phyloP scores from a whole-genome alignment of 2,888 invertebrate species.

The Strigamia maritima region DNA sequence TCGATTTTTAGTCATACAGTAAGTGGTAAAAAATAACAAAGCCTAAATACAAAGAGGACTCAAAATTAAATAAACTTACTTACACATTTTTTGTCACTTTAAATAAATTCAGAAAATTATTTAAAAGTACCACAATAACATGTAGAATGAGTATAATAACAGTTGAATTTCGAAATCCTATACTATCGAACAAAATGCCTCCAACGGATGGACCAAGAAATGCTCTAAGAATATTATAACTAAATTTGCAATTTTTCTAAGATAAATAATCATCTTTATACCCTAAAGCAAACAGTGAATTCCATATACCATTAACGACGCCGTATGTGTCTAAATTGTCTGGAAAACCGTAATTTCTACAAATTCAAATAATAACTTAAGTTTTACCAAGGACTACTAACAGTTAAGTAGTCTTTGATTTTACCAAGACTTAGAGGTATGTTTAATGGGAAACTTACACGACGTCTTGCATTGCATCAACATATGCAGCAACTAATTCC shows the following conservation, averaged over 20 bases:
- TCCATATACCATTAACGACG: constrained; percentile 84
- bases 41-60: neutral
- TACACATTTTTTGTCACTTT: too few relatives aligned
- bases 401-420: too few relatives aligned
- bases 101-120: neutral
- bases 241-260: neutral
- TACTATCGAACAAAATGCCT: constrained; percentile 67
- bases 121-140: constrained; percentile 60
- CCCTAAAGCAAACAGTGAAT: constrained; percentile 81
- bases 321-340: constrained; percentile 86
- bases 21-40: neutral
- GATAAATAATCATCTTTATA: neutral
- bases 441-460: constrained; percentile 70
- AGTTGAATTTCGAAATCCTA: constrained; percentile 57
- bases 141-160: constrained; percentile 68
- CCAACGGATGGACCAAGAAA: constrained; percentile 66
- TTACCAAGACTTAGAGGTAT: neutral
- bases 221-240: neutral
- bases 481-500: constrained; percentile 79
- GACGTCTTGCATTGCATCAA: constrained; percentile 73
- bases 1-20: neutral
- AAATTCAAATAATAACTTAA: constrained; percentile 41
- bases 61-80: too few relatives aligned
- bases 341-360: constrained; percentile 69
- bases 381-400: too few relatives aligned